Evolutionary conservation across 2,797 vertebrate genomes (phyloP).

Genomic region (Oceanodroma leucorhoa): DNA sequence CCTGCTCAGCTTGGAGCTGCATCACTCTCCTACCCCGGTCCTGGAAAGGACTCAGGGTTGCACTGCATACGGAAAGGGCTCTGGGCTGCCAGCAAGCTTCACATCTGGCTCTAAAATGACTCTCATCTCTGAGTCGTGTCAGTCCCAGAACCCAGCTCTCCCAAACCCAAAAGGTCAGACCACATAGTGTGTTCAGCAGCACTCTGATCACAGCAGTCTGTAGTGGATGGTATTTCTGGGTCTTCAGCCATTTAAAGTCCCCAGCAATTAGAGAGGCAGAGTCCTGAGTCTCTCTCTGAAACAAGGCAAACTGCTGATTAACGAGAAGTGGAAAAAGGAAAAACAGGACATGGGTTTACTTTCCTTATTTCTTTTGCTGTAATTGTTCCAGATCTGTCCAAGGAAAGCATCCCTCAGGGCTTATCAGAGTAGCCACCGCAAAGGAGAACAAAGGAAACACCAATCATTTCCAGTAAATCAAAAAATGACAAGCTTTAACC

Average conservation of each 20-base stretch:
- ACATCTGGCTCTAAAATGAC: not conserved
- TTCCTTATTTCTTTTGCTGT: conserved; percentile 8
- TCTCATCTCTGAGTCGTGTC: not conserved
- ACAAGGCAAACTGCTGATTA: not conserved
- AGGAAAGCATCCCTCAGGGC: conserved; percentile 40
- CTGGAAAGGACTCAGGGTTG: not conserved
- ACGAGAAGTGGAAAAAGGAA: not conserved
- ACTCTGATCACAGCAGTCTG: not conserved
- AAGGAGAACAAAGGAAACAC: conserved; percentile 67
- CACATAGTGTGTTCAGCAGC: not conserved
- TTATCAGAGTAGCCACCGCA: conserved; percentile 54
- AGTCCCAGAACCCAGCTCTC: not conserved
- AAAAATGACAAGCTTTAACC: conserved; percentile 57
- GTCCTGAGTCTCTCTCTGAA: not conserved
- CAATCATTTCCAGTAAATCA: conserved; percentile 65
- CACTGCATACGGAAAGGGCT: not conserved
- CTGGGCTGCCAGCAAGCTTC: not conserved
- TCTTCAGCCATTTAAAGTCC: not conserved
- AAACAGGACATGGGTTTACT: conserved; percentile 33
- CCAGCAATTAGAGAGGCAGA: not conserved
- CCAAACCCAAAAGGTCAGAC: not conserved
- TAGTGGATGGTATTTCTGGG: not conserved
- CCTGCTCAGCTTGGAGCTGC: not conserved
- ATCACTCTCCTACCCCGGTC: not conserved
- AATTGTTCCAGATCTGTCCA: conserved; percentile 14